Conservation (phyloP, 2,797 vertebrate genomes). For the Galagoides demidoff region DNA sequence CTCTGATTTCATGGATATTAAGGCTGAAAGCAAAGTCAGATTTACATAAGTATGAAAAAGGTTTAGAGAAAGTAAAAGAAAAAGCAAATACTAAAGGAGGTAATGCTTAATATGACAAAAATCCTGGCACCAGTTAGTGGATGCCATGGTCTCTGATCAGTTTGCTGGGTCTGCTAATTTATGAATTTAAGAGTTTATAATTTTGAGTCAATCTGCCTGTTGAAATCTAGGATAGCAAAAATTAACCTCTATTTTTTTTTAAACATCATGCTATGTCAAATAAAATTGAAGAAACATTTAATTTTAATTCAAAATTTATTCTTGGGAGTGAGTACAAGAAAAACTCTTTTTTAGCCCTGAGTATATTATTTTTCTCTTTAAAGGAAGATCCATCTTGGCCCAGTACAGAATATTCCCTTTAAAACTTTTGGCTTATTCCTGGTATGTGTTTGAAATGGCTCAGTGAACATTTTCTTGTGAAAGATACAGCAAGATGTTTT, state of each 20-base stretch:
- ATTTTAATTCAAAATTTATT: slow-evolving; percentile 57
- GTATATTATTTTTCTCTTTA: slow-evolving; percentile 19
- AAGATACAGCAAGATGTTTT: slow-evolving; percentile 47
- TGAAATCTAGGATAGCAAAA: slow-evolving; percentile 4
- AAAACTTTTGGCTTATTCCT: slow-evolving; percentile 42
- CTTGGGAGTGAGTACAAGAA: slow-evolving; percentile 9
- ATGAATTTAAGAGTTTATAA: neutral
- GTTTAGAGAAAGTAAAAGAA: slow-evolving; percentile 33
- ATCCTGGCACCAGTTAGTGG: neutral
- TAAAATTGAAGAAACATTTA: slow-evolving; percentile 19
- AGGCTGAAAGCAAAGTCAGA: slow-evolving; percentile 3
- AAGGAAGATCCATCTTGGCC: neutral
- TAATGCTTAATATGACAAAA: neutral
- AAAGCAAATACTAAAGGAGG: neutral
- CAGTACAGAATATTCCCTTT: slow-evolving; percentile 39
- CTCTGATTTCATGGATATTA: neutral
- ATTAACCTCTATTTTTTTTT: neutral
- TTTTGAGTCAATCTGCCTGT: neutral
- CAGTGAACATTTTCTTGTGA: slow-evolving; percentile 67
- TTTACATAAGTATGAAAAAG: neutral
- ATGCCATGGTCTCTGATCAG: neutral
- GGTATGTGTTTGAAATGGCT: slow-evolving; percentile 37
- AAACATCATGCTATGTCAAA: neutral
- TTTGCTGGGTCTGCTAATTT: neutral
- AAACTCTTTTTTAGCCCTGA: slow-evolving; percentile 5